phyloP scores from a whole-genome alignment of 2,888 invertebrate genomes.

The Polietes domitor region DNA sequence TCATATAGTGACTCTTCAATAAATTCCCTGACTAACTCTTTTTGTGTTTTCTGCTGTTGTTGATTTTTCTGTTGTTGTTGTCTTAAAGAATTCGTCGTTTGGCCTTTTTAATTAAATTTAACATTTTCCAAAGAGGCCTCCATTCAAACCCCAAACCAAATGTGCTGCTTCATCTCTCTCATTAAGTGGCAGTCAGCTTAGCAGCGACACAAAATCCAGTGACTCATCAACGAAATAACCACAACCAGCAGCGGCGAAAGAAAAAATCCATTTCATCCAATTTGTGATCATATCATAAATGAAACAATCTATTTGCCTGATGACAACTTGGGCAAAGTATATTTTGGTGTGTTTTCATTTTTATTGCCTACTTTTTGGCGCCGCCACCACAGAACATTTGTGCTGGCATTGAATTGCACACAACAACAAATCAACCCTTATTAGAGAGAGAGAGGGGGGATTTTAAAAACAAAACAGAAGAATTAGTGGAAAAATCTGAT shows the following conservation, averaged over 20 bases:
- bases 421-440: not conserved
- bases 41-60: too few species aligned
- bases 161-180: not conserved
- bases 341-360: slow-evolving; percentile 17
- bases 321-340: not conserved
- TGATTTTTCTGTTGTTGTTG: too few species aligned
- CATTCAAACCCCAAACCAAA: not conserved
- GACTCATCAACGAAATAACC: not conserved
- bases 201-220: not conserved
- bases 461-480: not conserved
- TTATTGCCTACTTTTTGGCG: slow-evolving; percentile 38
- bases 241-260: not conserved
- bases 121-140: not conserved
- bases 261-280: not conserved
- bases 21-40: too few species aligned
- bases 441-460: not conserved
- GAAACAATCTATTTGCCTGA: slow-evolving; percentile 25
- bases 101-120: not conserved
- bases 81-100: too few species aligned
- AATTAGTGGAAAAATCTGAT: too few species aligned
- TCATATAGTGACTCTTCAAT: too few species aligned
- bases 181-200: not conserved
- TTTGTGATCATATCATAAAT: slow-evolving; percentile 12
- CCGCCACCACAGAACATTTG: slow-evolving; percentile 18
- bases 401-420: slow-evolving; percentile 5